Evolutionary conservation across 2,888 invertebrate species (phyloP), one percentile per base, ranked within the genome.

Genomic region (Eulithis testata): DNA sequence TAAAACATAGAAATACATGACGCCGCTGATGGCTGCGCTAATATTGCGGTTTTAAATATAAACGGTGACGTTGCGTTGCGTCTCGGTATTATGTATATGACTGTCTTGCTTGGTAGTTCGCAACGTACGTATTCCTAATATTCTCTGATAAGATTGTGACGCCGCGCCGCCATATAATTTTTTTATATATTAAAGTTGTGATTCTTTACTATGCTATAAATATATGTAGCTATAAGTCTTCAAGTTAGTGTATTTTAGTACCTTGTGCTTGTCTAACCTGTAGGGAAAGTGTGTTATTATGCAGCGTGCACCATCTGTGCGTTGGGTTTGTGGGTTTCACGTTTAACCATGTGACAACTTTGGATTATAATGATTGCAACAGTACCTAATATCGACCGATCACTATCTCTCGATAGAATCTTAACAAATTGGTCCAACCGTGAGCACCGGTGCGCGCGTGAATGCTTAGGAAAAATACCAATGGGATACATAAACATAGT

Each of bases 401-500:
- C 64, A 63, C 74, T 75, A 80, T 82, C 71, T 81, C 75, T 61
- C 65, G 74, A 78, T 75, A 75, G 75, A 80, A 78, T 82, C 78
- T 80, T 78, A 84, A 86, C 86, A 86, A 83, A 82, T 85, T 82
- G 76, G 72, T 76, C 81, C 85, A 86, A 84, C 82, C 76, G 86
- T 79, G 81, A 80, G 82, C 86, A 84, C 79, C 81, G 84, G 82
- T 83, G 83, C 81, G 81, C 79, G 79, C 71, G 81, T 81, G 79
- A 84, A 85, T 84, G 82, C 81, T 78, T 85, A 82, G 85, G 84
- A 85, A 87, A 89, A 88, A 89, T 88, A 84, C 87, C 83, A 81
- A 85, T 85, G 79, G 80, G 83, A 87, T 89, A 88, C 84, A 86
- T 86, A 92, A 90, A 92, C 91, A 91, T 79, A 82, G 83, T 76